Base-by-base conservation (phyloP, 2,888 invertebrate genomes). In the Phrixothrix hirtus region DNA sequence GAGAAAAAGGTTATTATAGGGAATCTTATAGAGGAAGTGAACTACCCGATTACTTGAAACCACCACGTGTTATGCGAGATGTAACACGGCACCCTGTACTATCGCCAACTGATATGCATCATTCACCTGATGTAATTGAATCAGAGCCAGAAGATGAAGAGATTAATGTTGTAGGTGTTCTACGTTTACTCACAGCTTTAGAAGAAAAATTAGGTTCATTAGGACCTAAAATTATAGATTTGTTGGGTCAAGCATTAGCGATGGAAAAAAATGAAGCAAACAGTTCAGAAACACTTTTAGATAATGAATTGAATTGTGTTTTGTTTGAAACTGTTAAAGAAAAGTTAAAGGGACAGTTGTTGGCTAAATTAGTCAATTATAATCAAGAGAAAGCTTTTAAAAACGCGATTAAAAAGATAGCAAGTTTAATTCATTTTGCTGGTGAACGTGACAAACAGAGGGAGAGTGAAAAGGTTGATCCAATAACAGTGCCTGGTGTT, bases 321-420 rank as follows among this genome's bases (percentile, higher is more conserved):
- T 78, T 92, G 58, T 83, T 93, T 57, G 92, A 92, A 76, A 91
- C 91, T 0, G 86, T 88, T 0, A 92, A 91, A 64, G 92, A 92
- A 73, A 92, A 92, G 73, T 76, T 93, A 35, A 89, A 89, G 72
- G 89, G 89, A 35, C 85, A 88, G 42, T 74, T 86, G 50, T 83
- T 88, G 66, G 88, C 89, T 16, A 64, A 60, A 13, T 58, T 76
- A 27, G 80, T 84, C 5, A 80, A 79, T 48, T 76, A 77, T 39
- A 70, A 77, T 57, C 88, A 89, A 56, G 83, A 87, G 49, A 79
- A 81, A 53, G 86, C 91, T 29, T 86, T 87, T 47, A 86, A 89
- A 65, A 81, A 81, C 51, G 88, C 89, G 39, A 84, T 92, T 55
- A 84, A 86, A 68, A 86, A 88, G 69, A 86, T 88, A 54, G 90